These are phyloP conservation scores for Drosophila pandora DNA, from an alignment of 1,140 invertebrate species.

Conservation along the genomic window DNA sequence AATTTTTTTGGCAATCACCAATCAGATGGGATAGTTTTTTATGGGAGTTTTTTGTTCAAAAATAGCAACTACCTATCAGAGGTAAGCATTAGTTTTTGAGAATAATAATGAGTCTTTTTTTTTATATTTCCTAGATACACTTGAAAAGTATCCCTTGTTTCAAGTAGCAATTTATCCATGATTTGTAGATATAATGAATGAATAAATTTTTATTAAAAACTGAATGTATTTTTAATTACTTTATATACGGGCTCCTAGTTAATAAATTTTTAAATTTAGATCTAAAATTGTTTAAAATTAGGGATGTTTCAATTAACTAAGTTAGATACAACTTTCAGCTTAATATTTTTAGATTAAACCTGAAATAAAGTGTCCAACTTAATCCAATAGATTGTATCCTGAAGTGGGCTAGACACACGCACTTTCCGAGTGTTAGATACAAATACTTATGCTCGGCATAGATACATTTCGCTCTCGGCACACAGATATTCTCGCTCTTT, in stretches of 20 bases:
- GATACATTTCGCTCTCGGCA: conserved; percentile 29
- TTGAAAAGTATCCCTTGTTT: too few species aligned
- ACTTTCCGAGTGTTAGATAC: conserved; percentile 1
- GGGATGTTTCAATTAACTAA: too few species aligned
- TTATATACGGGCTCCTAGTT: neutral
- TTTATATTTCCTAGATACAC: too few species aligned
- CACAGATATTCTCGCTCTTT: neutral
- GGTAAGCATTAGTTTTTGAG: neutral
- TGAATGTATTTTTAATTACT: conserved; percentile 1
- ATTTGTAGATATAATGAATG: too few species aligned
- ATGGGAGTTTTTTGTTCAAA: neutral
- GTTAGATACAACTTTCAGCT: neutral
- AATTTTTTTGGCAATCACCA: conserved; percentile 59
- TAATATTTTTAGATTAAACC: neutral
- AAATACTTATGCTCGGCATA: conserved; percentile 10
- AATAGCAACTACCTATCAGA: conserved; percentile 51
- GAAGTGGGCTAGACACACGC: neutral
- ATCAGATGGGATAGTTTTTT: conserved; percentile 58
- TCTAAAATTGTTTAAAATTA: too few species aligned
- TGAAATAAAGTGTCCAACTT: neutral
- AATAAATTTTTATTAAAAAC: too few species aligned
- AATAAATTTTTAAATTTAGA: too few species aligned
- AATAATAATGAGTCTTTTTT: neutral
- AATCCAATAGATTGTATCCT: neutral
- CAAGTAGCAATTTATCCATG: too few species aligned